phyloP scores from a whole-genome alignment of 2,888 invertebrate genomes.

The Drosophila gaucha region DNA sequence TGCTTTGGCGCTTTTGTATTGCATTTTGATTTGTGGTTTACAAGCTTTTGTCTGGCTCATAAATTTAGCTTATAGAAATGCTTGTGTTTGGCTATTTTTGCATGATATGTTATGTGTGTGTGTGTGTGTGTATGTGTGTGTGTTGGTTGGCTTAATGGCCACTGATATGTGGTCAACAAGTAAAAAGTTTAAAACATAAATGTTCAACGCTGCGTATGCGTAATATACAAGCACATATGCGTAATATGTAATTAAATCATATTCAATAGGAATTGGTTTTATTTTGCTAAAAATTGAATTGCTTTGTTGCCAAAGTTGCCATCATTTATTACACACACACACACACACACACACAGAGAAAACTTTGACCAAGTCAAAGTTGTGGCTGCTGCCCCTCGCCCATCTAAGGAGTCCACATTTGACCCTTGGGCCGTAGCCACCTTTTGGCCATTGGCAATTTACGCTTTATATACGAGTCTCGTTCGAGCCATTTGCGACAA shows the following conservation, averaged over 20 bases:
- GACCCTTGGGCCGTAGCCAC: constrained; percentile 35
- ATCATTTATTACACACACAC: constrained; percentile 1
- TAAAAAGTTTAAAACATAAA: neutral
- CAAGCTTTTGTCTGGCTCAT: constrained; percentile 68
- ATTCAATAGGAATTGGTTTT: constrained; percentile 34
- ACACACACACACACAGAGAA: neutral
- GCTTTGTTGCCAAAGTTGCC: neutral
- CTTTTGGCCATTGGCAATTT: constrained; percentile 57
- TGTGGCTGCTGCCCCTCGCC: neutral
- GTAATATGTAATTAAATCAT: constrained; percentile 26
- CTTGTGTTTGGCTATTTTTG: constrained; percentile 2
- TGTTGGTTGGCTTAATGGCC: constrained; percentile 38
- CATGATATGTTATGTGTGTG: neutral
- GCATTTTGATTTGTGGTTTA: constrained; percentile 78
- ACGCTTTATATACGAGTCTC: constrained; percentile 60
- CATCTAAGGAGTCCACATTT: neutral
- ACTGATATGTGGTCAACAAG: constrained; percentile 32
- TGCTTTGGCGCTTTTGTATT: constrained; percentile 66
- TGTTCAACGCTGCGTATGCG: constrained; percentile 36
- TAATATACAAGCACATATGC: too few relatives aligned
- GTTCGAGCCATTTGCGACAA: constrained; percentile 55
- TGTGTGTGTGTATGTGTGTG: constrained; percentile 10
- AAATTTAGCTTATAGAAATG: constrained; percentile 65
- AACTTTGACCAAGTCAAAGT: constrained; percentile 11
- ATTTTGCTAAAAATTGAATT: constrained; percentile 41